These are phyloP conservation scores for Plecotus auritus DNA, from an alignment of 2,113 vertebrate species.

Conservation along the genomic window DNA sequence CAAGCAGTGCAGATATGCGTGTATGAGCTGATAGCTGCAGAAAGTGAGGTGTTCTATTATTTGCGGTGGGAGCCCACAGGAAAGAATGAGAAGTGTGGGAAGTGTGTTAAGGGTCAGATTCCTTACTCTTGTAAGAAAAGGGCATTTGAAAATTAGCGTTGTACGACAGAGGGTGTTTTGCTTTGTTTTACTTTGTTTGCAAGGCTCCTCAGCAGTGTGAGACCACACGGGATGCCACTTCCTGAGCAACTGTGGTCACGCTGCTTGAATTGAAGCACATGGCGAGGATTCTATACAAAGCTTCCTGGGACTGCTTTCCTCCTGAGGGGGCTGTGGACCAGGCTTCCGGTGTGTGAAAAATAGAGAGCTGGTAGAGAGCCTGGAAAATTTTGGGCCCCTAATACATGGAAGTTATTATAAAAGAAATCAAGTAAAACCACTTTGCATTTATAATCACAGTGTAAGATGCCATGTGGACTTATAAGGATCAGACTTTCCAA, in stretches of 20 bases:
- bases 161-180: background rate
- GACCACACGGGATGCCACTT: background rate
- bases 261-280: background rate
- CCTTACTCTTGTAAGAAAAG: background rate
- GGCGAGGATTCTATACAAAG: background rate
- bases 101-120: background rate
- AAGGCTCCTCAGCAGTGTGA: background rate
- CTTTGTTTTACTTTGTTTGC: background rate
- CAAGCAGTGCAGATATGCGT: no score
- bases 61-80: background rate
- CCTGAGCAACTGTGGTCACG: background rate
- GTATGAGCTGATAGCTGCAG: background rate
- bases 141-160: background rate
- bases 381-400: background rate
- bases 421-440: background rate
- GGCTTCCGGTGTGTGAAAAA: background rate
- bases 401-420: background rate
- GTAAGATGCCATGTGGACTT: background rate
- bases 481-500: background rate
- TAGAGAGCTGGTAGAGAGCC: background rate
- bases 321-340: background rate
- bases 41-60: background rate
- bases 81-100: background rate
- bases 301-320: background rate
- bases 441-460: background rate